Evolutionary conservation across 2,888 invertebrate genomes (phyloP).

Genomic region (Balanococcus diminutus): DNA sequence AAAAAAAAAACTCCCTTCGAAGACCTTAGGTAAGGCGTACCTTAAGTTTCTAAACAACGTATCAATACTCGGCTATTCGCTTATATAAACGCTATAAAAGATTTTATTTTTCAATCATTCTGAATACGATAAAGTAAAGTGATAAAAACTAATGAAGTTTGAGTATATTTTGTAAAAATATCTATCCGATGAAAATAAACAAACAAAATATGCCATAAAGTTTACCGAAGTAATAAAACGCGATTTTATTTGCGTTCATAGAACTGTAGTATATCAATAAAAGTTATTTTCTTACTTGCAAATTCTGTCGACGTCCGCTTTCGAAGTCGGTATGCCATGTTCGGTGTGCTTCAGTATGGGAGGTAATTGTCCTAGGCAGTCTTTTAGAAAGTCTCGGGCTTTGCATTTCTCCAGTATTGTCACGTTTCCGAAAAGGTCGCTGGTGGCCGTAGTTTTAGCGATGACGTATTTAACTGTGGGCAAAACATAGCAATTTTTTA

Average conservation of each 20-base stretch:
- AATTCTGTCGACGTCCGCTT: conserved; percentile 58
- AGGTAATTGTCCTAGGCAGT: conserved; percentile 44
- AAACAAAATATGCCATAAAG: background rate
- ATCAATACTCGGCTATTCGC: background rate
- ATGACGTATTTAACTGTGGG: background rate
- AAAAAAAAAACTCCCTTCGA: background rate
- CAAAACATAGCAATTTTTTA: background rate
- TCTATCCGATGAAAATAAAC: background rate
- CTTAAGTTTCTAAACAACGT: background rate
- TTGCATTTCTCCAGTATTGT: conserved; percentile 46
- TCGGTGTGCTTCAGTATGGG: conserved; percentile 57
- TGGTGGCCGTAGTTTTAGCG: background rate
- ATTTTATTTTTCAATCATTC: conserved; percentile 25
- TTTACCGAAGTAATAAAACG: conserved; percentile 3
- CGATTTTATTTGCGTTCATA: conserved; percentile 13
- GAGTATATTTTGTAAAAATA: conserved; percentile 8
- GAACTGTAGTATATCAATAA: background rate
- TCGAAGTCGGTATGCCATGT: conserved; percentile 59
- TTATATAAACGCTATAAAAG: background rate
- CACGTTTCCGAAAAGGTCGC: conserved; percentile 6
- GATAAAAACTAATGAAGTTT: conserved; percentile 34
- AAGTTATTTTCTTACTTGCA: conserved; percentile 58
- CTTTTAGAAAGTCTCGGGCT: conserved; percentile 31
- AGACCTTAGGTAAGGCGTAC: background rate
- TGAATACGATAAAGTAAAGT: background rate